phyloP scores from a whole-genome alignment of 2,113 vertebrate genomes.

The Prunella fulvescens region DNA sequence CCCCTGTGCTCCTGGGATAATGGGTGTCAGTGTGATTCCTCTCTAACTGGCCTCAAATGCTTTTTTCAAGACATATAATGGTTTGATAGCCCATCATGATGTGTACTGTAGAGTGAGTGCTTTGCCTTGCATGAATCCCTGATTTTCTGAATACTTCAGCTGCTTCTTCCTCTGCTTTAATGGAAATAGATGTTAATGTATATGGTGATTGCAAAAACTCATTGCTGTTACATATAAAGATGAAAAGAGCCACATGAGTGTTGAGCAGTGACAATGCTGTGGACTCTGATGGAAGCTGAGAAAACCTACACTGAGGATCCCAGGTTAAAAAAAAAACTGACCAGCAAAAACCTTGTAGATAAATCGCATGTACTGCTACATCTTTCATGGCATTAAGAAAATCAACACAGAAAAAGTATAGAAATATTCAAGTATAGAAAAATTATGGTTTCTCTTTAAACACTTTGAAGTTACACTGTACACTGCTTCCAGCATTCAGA shows the following conservation, averaged over 20 bases:
- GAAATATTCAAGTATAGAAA: background rate
- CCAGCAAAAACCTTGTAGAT: background rate
- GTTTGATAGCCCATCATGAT: accelerated
- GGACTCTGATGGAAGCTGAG: background rate
- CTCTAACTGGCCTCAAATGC: background rate
- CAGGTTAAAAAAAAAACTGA: background rate
- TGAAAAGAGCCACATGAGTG: accelerated
- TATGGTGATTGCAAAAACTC: background rate
- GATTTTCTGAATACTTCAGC: background rate
- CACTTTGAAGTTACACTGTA: background rate
- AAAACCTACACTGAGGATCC: background rate
- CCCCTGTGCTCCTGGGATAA: background rate
- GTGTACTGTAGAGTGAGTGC: background rate
- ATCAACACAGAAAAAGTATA: background rate
- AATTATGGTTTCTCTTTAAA: background rate
- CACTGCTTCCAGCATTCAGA: background rate
- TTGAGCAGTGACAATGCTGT: background rate
- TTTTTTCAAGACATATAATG: background rate
- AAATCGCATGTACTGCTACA: background rate
- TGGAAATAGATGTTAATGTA: background rate
- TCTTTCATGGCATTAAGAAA: background rate
- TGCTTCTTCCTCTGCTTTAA: background rate
- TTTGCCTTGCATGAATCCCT: background rate
- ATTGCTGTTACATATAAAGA: background rate
- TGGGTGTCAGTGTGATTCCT: accelerated